Conservation (phyloP, 1,140 invertebrate species). For the Trichoplusia ni region DNA sequence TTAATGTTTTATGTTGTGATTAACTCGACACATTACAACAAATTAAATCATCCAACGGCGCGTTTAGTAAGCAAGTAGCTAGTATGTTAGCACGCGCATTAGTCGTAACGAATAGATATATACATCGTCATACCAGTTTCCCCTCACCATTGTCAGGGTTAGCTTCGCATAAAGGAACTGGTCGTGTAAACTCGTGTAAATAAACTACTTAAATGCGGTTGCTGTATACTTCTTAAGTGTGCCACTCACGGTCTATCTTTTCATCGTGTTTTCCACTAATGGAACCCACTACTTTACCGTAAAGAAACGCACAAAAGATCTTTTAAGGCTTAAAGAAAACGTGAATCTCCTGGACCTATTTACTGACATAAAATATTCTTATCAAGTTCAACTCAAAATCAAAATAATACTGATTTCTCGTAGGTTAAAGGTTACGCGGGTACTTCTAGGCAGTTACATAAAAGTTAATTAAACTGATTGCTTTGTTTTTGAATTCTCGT, state of each 20-base stretch:
- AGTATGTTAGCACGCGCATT: too few relatives aligned
- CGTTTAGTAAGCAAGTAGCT: too few relatives aligned
- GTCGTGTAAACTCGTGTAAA: slow-evolving; percentile 22
- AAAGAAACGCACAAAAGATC: slow-evolving; percentile 21
- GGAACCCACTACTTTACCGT: slow-evolving; percentile 28
- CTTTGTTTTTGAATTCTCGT: too few relatives aligned
- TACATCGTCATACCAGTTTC: slow-evolving; percentile 4
- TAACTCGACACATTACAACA: too few relatives aligned
- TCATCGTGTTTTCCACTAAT: slow-evolving; percentile 29
- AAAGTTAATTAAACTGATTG: too few relatives aligned
- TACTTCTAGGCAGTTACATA: too few relatives aligned
- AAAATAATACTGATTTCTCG: too few relatives aligned
- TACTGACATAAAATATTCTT: slow-evolving; percentile 18
- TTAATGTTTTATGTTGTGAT: too few relatives aligned
- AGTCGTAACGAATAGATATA: neutral
- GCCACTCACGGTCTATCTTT: slow-evolving; percentile 6
- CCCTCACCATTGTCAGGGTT: slow-evolving; percentile 1
- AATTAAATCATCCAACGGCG: too few relatives aligned
- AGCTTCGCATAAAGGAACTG: slow-evolving; percentile 11
- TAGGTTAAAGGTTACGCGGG: too few relatives aligned
- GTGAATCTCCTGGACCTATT: slow-evolving; percentile 19
- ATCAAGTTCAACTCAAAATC: neutral
- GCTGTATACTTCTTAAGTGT: neutral
- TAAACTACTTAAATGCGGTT: slow-evolving; percentile 11
- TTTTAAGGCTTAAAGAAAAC: slow-evolving; percentile 25